Percentiles rank a stretch among this genome's conserved stretches.
Conservation (phyloP, 2,797 vertebrate genomes). For the Myotis planiceps region DNA sequence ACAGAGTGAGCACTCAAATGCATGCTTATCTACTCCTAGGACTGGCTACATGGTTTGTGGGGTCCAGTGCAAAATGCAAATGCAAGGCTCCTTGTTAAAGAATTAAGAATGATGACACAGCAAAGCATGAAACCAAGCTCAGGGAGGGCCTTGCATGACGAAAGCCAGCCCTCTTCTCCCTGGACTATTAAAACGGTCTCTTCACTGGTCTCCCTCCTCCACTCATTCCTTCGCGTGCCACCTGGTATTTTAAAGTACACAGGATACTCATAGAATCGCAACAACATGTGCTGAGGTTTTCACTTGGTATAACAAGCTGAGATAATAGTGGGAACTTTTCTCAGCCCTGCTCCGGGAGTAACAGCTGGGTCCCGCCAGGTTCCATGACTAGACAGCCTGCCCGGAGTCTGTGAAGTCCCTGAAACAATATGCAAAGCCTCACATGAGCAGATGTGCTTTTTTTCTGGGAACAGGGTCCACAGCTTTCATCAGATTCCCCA, state of each 20-base stretch:
- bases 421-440: constrained; percentile 29
- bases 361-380: constrained; percentile 51
- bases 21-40: neutral
- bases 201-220: neutral
- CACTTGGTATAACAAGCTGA: neutral
- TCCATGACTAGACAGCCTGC: neutral
- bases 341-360: neutral
- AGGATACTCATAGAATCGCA: neutral
- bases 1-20: neutral
- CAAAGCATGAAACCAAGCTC: neutral
- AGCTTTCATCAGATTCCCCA: constrained; percentile 49
- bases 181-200: neutral
- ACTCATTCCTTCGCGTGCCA: neutral
- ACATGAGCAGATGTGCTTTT: constrained; percentile 36
- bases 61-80: neutral
- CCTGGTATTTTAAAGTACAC: neutral
- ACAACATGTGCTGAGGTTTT: neutral
- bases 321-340: neutral
- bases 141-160: neutral
- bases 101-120: neutral
- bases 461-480: neutral
- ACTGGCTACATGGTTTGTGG: neutral
- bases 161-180: neutral
- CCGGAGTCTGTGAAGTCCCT: constrained; percentile 30
- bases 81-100: neutral